These are phyloP conservation scores for Dolichotis patagonum DNA, from an alignment of 2,113 vertebrate species.

Conservation along the genomic window DNA sequence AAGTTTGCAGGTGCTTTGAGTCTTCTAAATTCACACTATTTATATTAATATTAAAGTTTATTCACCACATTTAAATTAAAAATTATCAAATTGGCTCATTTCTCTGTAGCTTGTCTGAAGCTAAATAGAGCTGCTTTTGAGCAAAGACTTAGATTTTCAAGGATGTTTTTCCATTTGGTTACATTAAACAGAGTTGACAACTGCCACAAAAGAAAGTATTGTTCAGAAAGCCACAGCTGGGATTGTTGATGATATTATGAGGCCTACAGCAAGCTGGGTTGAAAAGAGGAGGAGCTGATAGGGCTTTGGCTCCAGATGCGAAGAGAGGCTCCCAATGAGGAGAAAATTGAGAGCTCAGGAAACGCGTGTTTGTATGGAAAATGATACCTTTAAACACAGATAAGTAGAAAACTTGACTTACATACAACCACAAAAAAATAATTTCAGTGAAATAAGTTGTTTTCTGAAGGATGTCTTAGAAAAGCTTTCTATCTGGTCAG, in stretches of 20 bases:
- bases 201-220: conserved; percentile 60
- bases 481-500: background rate
- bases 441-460: background rate
- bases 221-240: conserved; percentile 56
- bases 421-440: background rate
- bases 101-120: background rate
- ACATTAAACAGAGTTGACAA: conserved; percentile 59
- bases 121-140: background rate
- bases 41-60: conserved; percentile 16
- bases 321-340: background rate
- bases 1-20: background rate
- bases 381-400: background rate
- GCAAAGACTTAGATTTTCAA: background rate
- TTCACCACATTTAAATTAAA: background rate
- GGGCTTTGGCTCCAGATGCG: background rate
- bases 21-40: background rate
- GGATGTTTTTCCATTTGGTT: background rate
- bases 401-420: background rate
- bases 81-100: conserved; percentile 23
- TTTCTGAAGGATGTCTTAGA: background rate
- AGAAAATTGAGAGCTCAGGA: background rate
- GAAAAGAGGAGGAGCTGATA: background rate
- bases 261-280: background rate
- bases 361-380: background rate
- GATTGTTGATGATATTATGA: conserved; percentile 17